These are phyloP conservation scores for Mizuhopecten yessoensis DNA, from an alignment of 1,140 invertebrate species.

Conservation along the genomic window DNA sequence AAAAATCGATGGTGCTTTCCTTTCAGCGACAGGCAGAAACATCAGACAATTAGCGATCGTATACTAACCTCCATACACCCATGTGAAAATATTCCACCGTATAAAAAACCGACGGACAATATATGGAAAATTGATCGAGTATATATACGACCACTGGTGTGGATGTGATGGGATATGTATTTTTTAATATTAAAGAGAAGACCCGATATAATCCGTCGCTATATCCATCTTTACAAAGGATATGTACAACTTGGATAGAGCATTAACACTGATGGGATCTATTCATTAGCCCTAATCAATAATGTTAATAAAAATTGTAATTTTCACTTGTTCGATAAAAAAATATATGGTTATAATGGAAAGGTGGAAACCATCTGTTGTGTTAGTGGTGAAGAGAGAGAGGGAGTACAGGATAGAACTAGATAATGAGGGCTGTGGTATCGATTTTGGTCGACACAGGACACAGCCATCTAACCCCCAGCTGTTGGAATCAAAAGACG, in stretches of 20 bases:
- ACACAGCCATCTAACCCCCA: constrained; percentile 22
- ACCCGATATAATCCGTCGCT: background rate
- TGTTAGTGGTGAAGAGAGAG: background rate
- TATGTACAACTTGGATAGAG: background rate
- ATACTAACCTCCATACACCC: constrained; percentile 28
- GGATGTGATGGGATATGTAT: background rate
- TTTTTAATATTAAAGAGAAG: constrained; percentile 29
- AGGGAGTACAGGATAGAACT: background rate
- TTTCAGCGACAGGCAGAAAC: constrained; percentile 31
- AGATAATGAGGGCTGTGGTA: background rate
- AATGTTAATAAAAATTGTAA: constrained; percentile 30
- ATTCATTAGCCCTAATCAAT: background rate
- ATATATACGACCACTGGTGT: background rate
- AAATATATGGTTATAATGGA: constrained; percentile 33
- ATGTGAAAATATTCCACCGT: constrained; percentile 1
- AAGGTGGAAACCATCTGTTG: background rate
- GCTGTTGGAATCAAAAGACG: constrained; percentile 31
- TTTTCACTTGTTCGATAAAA: constrained; percentile 38
- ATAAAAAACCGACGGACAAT: background rate
- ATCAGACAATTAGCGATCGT: constrained; percentile 26
- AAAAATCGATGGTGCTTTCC: constrained; percentile 29
- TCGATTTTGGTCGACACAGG: background rate
- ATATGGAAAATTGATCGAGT: constrained; percentile 17
- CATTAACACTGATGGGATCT: background rate
- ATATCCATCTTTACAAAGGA: background rate